Percentiles rank a stretch among this genome's conserved stretches.
Conservation (phyloP, 2,888 invertebrate genomes). For the Loripinus fragilis region DNA sequence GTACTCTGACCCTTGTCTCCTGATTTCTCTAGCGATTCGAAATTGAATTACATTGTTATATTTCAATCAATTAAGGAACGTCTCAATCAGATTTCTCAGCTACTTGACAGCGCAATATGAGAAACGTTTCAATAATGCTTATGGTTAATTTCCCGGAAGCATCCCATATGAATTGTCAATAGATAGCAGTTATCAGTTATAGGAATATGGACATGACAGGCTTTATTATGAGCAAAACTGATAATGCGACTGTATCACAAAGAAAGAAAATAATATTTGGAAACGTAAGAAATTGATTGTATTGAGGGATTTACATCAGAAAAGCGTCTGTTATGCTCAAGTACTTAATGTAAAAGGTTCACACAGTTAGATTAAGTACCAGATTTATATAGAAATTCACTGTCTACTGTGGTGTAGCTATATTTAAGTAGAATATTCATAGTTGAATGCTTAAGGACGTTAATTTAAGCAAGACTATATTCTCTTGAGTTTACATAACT, state of each 20-base stretch:
- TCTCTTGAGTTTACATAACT: too few species aligned
- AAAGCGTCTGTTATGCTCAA: too few species aligned
- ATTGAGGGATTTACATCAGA: neutral
- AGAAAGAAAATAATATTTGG: slow-evolving; percentile 5
- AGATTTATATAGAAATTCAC: too few species aligned
- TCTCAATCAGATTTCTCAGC: slow-evolving; percentile 6
- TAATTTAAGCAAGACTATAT: too few species aligned
- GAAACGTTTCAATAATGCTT: slow-evolving; percentile 15
- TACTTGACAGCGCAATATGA: slow-evolving; percentile 17
- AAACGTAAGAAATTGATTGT: neutral
- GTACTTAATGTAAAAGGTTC: too few species aligned
- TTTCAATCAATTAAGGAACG: slow-evolving; percentile 60
- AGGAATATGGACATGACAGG: slow-evolving; percentile 4
- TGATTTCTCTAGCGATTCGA: slow-evolving; percentile 56
- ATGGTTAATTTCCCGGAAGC: neutral
- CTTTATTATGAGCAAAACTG: slow-evolving; percentile 5
- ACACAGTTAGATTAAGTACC: too few species aligned
- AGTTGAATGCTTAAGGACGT: too few species aligned
- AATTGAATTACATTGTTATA: slow-evolving; percentile 65
- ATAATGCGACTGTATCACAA: neutral
- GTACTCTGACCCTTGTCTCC: slow-evolving; percentile 37
- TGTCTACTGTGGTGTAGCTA: too few species aligned
- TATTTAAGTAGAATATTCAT: too few species aligned
- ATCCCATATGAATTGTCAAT: slow-evolving; percentile 14
- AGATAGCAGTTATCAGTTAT: slow-evolving; percentile 16